Base-by-base conservation (phyloP, 2,113 vertebrate genomes). In the Plecotus auritus region DNA sequence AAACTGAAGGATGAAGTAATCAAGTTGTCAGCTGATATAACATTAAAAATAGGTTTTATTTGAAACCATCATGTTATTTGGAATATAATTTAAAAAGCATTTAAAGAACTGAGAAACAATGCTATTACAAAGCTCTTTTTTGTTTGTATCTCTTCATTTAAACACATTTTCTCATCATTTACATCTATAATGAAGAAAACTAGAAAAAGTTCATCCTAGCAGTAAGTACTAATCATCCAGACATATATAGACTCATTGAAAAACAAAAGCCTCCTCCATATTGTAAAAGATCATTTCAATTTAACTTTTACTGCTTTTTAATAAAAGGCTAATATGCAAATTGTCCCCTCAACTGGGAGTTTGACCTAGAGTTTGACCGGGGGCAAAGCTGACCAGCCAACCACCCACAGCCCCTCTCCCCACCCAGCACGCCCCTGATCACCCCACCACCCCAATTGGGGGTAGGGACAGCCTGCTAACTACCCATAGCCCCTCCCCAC, bases 31-130 rank as follows among this genome's bases (percentile, higher is more conserved):
- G n/a, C 32, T 86, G 59, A 86, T 85, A 93, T 51, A 85, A 85
- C 73, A 86, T 94, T 94, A 94, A 96, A 90, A 92, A 92, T 84
- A 80, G 61, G 49, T 88, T 93, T 88, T 94, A 56, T 66, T 42
- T 91, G 66, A 94, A 91, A 82, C 28, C 23, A 51, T n/a, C 64
- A 9, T 51, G 28, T 91, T 95, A 92, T 49, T 87, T 89, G 49
- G 28, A 88, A 91, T 82, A 59, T 42, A 95, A 85, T 85, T 74
- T 90, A 54, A 45, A 87, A 84, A 78, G 4, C 51, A 11, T 82
- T 91, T 73, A 49, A 80, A 88, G 10, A 42, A 74, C 10, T 59
- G 47, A 74, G 28, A 47, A 85, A 51, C 32, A 69, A 54, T n/a
- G 7, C 51, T 64, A 49, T 73, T 73, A 26, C 4, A 73, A 28